Base-by-base conservation (phyloP, 2,113 vertebrate species). In the Ictalurus furcatus region DNA sequence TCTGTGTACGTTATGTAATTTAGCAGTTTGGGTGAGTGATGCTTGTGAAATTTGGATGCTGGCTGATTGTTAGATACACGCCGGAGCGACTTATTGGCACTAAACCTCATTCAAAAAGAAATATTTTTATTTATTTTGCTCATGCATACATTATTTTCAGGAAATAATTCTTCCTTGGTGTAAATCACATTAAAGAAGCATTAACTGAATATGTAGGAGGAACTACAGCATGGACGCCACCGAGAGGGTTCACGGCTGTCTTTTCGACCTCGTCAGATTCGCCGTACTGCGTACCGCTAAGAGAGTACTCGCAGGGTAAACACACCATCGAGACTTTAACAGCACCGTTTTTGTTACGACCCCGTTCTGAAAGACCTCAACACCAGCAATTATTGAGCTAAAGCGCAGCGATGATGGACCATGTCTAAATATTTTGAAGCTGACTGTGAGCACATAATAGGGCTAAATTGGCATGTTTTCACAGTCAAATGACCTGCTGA, bases 401-500 rank as follows among this genome's bases (percentile, higher is more conserved):
- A 65, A 90, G 90, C 90, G 85, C 83, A 90, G 91, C 78, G 73
- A 88, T 85, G 90, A 93, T 7, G 69, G 91, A 94, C 91, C 94
- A 92, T 90, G 88, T 87, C 86, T 81, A 56, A 88, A 76, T 44
- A 73, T 86, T 91, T 90, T 87, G 78, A 89, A 91, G 90, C 85
- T 78, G 87, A 63, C 84, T 28, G 30, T 88, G 67, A 90, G 30
- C 81, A 63, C 90, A 94, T 92, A 94, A 94, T 93, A 91, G 92
- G 85, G 52, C 91, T 93, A 90, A 94, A 95, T 93, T 91, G 91
- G 84, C 63, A 61, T 94, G 91, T 93, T 93, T 94, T 92, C 88
- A 91, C 87, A 92, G 92, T 93, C 87, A 92, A 92, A 92, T 90
- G 90, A 93, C 84, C 71, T 86, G 88, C 84, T 91, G 92, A 90